Conservation (phyloP, 1,140 invertebrate species). For the Eriosoma lanigerum region DNA sequence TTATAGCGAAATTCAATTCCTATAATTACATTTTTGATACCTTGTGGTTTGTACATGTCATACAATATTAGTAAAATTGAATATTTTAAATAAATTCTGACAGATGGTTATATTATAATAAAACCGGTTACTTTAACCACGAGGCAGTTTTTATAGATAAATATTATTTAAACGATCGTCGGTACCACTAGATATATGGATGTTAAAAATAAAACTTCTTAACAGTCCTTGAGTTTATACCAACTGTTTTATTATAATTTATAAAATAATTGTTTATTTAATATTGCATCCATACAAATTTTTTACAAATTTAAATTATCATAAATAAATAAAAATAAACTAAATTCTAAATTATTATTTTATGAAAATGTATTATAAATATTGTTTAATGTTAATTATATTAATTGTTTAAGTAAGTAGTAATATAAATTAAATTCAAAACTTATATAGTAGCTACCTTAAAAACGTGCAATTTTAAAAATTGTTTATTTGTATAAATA, state of each 20-base stretch:
- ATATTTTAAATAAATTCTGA: conserved; percentile 14
- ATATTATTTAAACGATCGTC: conserved; percentile 1
- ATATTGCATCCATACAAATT: background rate
- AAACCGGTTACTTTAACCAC: conserved; percentile 18
- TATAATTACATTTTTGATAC: conserved; percentile 15
- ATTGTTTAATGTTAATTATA: too few species aligned
- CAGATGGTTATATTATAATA: conserved; percentile 15
- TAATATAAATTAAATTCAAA: too few species aligned
- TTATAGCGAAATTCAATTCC: background rate
- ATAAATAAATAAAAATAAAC: background rate
- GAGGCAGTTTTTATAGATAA: background rate
- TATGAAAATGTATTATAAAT: too few species aligned
- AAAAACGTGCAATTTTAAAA: too few species aligned
- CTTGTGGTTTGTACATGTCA: background rate
- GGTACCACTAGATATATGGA: background rate
- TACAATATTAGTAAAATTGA: conserved; percentile 13
- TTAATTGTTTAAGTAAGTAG: too few species aligned
- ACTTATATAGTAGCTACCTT: too few species aligned
- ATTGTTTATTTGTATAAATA: too few species aligned
- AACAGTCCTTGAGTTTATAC: conserved; percentile 11
- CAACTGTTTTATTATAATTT: background rate
- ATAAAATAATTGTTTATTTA: too few species aligned
- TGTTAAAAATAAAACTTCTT: background rate
- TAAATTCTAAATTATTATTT: too few species aligned
- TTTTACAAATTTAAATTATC: conserved; percentile 11